Evolutionary conservation across 2,113 vertebrate species (phyloP).

Genomic region (Megalops atlanticus): DNA sequence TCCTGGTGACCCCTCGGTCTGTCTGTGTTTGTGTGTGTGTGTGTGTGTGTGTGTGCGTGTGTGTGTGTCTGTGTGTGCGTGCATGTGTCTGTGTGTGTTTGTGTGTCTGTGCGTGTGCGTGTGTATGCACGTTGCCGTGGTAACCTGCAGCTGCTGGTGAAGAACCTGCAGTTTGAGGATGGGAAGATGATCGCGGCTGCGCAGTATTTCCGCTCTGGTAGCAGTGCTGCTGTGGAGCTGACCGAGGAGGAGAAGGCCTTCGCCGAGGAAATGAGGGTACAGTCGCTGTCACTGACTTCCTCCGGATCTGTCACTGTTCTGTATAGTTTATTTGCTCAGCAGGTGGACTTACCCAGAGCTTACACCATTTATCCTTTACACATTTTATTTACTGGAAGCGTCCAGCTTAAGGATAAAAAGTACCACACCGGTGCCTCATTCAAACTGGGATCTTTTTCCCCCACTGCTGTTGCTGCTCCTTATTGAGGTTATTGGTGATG

Average conservation of each 20-base stretch:
- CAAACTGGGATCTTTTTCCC: background rate
- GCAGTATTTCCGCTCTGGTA: slow-evolving; percentile 70
- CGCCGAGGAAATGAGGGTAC: slow-evolving; percentile 74
- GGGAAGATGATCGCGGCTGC: slow-evolving; percentile 83
- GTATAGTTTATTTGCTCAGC: too few species aligned
- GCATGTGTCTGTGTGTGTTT: too few species aligned
- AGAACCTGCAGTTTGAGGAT: slow-evolving; percentile 82
- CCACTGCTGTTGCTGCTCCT: background rate
- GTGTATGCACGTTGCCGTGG: background rate
- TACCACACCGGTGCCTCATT: background rate
- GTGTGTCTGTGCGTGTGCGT: slow-evolving; percentile 11
- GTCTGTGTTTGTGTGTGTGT: slow-evolving; percentile 10
- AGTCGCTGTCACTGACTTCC: background rate
- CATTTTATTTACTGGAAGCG: too few species aligned
- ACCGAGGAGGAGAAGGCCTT: slow-evolving; percentile 72
- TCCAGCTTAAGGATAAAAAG: background rate
- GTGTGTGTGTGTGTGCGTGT: too few species aligned
- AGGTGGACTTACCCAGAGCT: too few species aligned
- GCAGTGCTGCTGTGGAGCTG: slow-evolving; percentile 71
- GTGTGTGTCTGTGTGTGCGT: too few species aligned
- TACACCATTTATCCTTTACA: too few species aligned
- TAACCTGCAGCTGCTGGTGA: slow-evolving; percentile 74
- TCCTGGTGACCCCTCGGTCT: too few species aligned
- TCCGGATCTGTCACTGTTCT: background rate
- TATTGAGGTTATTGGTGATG: background rate